Conservation (phyloP, 92 coral and sea anemone species). For the Zoanthus sociatus region DNA sequence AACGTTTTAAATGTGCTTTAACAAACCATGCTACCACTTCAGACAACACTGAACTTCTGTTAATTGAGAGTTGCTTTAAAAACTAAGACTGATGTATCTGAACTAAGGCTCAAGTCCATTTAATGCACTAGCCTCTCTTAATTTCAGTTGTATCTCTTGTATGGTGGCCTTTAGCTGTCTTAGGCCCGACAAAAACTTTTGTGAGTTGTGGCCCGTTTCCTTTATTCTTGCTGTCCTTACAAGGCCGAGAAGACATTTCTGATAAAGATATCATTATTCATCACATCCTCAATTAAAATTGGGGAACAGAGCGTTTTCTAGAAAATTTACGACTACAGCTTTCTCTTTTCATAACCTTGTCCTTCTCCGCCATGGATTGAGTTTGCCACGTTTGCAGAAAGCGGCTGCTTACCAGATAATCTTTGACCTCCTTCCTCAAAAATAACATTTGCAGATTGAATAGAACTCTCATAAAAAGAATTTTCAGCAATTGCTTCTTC, state of each 20-base stretch:
- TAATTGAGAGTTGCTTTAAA: slow-evolving; percentile 21
- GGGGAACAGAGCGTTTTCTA: slow-evolving; percentile 3
- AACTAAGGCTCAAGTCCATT: slow-evolving; percentile 18
- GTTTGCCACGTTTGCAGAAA: too few relatives aligned
- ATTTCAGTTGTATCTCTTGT: slow-evolving; percentile 30
- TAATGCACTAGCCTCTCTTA: slow-evolving; percentile 22
- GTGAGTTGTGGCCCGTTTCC: slow-evolving; percentile 39
- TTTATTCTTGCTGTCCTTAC: slow-evolving; percentile 25
- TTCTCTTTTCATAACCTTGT: too few relatives aligned
- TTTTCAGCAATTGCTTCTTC: not conserved
- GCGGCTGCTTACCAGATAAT: too few relatives aligned
- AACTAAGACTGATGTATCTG: slow-evolving; percentile 15
- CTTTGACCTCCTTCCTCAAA: too few relatives aligned
- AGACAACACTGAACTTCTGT: not conserved
- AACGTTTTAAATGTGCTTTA: not conserved
- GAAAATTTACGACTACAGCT: not conserved
- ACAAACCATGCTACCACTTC: slow-evolving; percentile 25
- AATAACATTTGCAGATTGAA: too few relatives aligned
- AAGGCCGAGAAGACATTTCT: slow-evolving; percentile 8
- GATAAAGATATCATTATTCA: slow-evolving; percentile 35
- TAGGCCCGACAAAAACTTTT: slow-evolving; percentile 7
- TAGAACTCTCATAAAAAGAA: too few relatives aligned
- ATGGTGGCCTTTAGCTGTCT: not conserved
- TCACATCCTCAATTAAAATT: slow-evolving; percentile 36
- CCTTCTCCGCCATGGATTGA: too few relatives aligned